Base-by-base conservation (phyloP, 2,797 vertebrate species). In the Hoplostethus mediterraneus region DNA sequence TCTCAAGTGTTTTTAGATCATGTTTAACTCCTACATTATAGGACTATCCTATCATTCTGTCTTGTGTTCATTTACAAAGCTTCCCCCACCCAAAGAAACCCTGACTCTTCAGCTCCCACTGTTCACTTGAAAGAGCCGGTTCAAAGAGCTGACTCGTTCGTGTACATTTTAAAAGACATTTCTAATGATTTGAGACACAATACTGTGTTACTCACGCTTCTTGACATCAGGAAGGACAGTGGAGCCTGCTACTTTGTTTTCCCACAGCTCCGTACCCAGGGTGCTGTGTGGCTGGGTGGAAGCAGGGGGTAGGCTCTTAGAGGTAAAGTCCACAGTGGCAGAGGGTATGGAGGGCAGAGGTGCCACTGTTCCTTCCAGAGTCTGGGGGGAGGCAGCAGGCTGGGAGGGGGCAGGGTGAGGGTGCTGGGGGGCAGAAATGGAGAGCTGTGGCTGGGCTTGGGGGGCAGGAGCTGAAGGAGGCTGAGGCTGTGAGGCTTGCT, bases 191-290 rank as follows among this genome's bases (percentile, higher is more conserved):
- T 1, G 36, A 48, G 17, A 51, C 4, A 4, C 7, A 40, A 53
- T 44, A 77, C 21, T 3, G 3, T n/a, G 53, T 2, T 47, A 95
- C 98, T 96, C 90, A 99, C 98, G 86, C 91, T 99, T 99, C 87
- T 99, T 99, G 77, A 98, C 94, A 21, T 99, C 98, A 44, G 95
- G 93, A 47, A 98, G 94, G 73, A 95, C 95, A 5, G 95, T 81
- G 48, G 97, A 83, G 36, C 95, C 82, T 2, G 95, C 89, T 67
- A 96, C 96, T 91, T 99, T 98, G 88, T 93, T 99, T 83, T 99
- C 98, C 98, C 98, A 99, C 4, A 99, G 82, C 49, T 99, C 98
- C n/a, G 96, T 91, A 77, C 96, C 96, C 30, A 99, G 90, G 62
- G 94, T 87, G 47, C 92, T 95, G 84, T 97, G 96, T 0, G 95